Percentiles rank a stretch among this genome's conserved stretches.
Evolutionary conservation across 2,888 invertebrate genomes (phyloP).

Genomic region (Prosopocoilus inquinatus): DNA sequence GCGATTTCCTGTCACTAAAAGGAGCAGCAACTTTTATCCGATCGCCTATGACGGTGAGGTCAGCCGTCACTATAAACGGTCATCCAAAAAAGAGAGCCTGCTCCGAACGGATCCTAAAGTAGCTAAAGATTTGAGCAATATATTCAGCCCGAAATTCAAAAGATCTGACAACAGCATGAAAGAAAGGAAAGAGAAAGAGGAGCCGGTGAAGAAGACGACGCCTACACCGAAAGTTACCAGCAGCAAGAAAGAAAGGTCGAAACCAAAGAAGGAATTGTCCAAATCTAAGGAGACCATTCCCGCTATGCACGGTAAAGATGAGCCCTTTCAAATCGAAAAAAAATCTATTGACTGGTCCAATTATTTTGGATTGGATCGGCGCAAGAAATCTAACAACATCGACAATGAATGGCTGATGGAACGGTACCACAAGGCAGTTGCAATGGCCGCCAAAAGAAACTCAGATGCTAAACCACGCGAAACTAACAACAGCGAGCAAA

Average conservation of each 20-base stretch:
- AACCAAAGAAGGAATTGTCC: constrained; percentile 18
- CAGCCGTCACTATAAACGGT: constrained; percentile 38
- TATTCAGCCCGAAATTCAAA: constrained; percentile 56
- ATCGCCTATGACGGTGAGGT: constrained; percentile 25
- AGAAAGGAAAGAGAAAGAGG: constrained; percentile 22
- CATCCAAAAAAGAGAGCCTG: constrained; percentile 35
- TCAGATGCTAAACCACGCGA: constrained; percentile 39
- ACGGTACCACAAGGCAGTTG: constrained; percentile 57
- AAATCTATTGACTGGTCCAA: constrained; percentile 86
- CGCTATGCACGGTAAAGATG: constrained; percentile 44
- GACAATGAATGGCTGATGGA: constrained; percentile 57
- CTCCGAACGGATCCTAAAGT: constrained; percentile 67
- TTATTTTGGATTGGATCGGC: constrained; percentile 81
- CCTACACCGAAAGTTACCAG: constrained; percentile 21
- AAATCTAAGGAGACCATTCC: constrained; percentile 23
- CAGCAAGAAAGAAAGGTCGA: constrained; percentile 22
- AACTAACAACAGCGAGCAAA: constrained; percentile 46
- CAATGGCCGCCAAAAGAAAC: constrained; percentile 39
- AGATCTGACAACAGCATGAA: constrained; percentile 25
- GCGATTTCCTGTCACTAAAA: constrained; percentile 66
- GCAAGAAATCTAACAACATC: constrained; percentile 62
- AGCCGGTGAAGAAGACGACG: constrained; percentile 17
- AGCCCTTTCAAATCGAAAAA: constrained; percentile 60
- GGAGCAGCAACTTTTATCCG: constrained; percentile 53
- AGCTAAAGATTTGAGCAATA: constrained; percentile 65